Evolutionary conservation across 2,113 vertebrate species (phyloP), one percentile per base, ranked within the genome.

Genomic region (Labrus mixtus): DNA sequence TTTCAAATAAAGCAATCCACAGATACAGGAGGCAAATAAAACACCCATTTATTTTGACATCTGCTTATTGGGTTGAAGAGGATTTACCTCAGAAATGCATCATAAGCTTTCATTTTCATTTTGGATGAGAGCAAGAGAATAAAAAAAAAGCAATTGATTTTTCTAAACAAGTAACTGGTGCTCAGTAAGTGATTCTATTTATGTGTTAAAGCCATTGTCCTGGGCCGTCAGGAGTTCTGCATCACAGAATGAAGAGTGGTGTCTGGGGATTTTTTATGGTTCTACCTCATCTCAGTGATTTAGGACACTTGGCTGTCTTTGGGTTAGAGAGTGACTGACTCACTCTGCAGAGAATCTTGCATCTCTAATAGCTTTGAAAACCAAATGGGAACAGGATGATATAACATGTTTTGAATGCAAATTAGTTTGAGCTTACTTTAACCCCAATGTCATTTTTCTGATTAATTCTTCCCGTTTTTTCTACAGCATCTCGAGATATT

Each of bases 241-340:
- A 29, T 43, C 16, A 19, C 16, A 50, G 41, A 75, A 55, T 56
- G 17, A 61, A 33, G 12, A 61, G 33, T 5, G 50, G 46, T 54
- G 62, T 46, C 33, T 64, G 65, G 60, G 51, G 37, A 59, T 69
- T 73, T 73, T 78, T 74, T 48, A 71, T 25, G 37, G 17, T 43
- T 62, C 13, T 12, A 51, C 39, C 54, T 73, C 41, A 68, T 76
- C 59, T 66, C 13, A 11, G n/a, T 73, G 55, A 79, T 83, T 76
- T 29, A 79, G 53, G 50, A 68, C 45, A 50, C 68, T 66, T 81
- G 66, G 50, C 70, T 19, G 22, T 68, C 37, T 51, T 41, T 65
- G 50, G 46, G 6, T 54, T 54, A 11, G 20, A 68, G 23, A 78
- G 50, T 41, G 57, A 75, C 67, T 65, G 29, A 78, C 11, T 75